A percentile compares a stretch with the other conserved stretches of the same genome.
Evolutionary conservation across 2,113 vertebrate species (phyloP).

Genomic region (Protomyctophum bolini): DNA sequence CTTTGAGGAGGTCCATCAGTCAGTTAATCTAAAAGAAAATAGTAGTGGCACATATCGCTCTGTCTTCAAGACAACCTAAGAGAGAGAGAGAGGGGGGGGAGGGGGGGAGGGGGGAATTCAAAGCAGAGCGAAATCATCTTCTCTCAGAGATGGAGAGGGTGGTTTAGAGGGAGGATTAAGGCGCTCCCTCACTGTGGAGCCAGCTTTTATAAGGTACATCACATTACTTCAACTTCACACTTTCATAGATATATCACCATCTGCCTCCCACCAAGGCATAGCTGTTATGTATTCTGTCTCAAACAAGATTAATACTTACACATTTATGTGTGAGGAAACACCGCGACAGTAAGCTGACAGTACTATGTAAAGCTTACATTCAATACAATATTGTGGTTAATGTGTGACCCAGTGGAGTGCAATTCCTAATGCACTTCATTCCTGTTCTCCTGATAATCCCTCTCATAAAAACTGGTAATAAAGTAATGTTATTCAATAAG

Average conservation of each 20-base stretch:
- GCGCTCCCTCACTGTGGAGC: constrained; percentile 66
- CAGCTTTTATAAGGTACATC: constrained; percentile 74
- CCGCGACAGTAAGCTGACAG: constrained; percentile 75
- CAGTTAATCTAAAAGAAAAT: constrained; percentile 78
- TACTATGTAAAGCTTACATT: constrained; percentile 61
- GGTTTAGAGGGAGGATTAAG: constrained; percentile 72
- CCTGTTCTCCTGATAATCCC: not conserved
- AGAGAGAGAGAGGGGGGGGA: constrained; percentile 12
- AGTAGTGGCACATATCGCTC: constrained; percentile 57
- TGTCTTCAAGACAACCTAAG: constrained; percentile 59
- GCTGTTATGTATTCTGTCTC: constrained; percentile 68
- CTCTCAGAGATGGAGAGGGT: constrained; percentile 71
- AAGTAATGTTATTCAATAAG: not conserved
- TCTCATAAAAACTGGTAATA: not conserved
- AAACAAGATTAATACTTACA: constrained; percentile 74
- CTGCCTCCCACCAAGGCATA: constrained; percentile 68
- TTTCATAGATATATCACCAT: constrained; percentile 73
- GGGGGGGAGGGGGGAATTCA: constrained; percentile 43
- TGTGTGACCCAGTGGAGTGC: constrained; percentile 51
- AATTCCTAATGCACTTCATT: constrained; percentile 35
- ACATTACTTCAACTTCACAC: constrained; percentile 74
- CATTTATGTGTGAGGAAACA: constrained; percentile 59
- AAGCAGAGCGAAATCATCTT: constrained; percentile 67
- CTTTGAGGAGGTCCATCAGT: constrained; percentile 70
- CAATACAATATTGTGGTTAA: constrained; percentile 61